Percentiles rank a stretch among this genome's conserved stretches.
Evolutionary conservation across 1,140 invertebrate genomes (phyloP).

Genomic region (Steinernema feltiae): DNA sequence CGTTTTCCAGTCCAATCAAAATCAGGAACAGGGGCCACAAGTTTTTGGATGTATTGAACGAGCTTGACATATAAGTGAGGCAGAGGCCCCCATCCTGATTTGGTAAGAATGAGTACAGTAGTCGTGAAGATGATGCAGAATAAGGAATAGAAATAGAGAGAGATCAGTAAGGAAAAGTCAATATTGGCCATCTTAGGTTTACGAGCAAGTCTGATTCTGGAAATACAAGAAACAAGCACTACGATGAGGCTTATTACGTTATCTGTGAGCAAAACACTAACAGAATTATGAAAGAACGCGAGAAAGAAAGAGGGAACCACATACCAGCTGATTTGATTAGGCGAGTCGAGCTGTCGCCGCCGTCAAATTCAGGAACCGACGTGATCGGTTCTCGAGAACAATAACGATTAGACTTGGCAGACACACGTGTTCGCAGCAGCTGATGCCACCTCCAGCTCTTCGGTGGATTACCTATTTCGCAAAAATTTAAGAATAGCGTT

Average conservation of each 20-base stretch:
- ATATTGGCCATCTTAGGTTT: neutral
- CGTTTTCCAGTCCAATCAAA: neutral
- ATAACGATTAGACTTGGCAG: too few relatives aligned
- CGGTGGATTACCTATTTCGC: too few relatives aligned
- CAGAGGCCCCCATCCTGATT: slow-evolving; percentile 9
- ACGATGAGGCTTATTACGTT: too few relatives aligned
- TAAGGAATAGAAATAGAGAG: neutral
- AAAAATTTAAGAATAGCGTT: too few relatives aligned
- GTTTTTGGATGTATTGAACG: slow-evolving; percentile 3
- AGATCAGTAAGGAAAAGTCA: neutral
- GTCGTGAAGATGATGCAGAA: neutral
- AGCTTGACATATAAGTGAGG: slow-evolving; percentile 19
- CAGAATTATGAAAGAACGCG: neutral
- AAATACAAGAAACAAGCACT: neutral
- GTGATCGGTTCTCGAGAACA: too few relatives aligned
- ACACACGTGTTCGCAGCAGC: too few relatives aligned
- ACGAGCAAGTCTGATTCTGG: neutral
- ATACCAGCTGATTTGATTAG: too few relatives aligned
- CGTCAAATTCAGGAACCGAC: too few relatives aligned
- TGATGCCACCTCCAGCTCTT: too few relatives aligned
- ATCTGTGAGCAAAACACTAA: neutral
- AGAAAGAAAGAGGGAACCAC: too few relatives aligned
- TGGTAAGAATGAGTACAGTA: neutral
- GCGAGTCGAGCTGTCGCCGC: too few relatives aligned
- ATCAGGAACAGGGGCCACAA: neutral